Base-by-base conservation (phyloP, 2,113 vertebrate species). In the Rhea americana region DNA sequence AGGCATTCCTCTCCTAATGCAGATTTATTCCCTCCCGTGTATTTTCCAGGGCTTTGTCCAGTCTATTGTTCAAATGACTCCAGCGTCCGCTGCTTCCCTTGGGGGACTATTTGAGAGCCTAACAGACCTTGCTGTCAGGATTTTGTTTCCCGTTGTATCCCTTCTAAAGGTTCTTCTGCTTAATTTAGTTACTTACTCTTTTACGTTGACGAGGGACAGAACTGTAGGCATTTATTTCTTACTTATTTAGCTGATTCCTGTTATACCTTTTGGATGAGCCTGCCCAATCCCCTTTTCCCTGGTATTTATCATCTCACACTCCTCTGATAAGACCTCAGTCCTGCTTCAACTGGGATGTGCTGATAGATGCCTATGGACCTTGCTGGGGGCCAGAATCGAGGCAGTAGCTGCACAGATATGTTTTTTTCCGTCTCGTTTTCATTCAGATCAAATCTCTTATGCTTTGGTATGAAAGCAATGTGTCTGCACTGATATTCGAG, bases 21-120 rank as follows among this genome's bases (percentile, higher is more conserved):
- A 82, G 87, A 91, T 91, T 93, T 82, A 93, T 85, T 93, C 93
- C 77, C 95, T 93, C 53, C 90, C 82, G 74, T 89, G 17, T 48
- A 12, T 96, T 95, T 96, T 87, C 88, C 90, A 96, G 84, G 14
- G 2, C 85, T 80, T 87, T 41, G 59, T 95, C 81, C 75, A 94
- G 81, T 70, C 81, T 7, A 87, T 94, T 95, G 91, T 94, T 91
- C 70, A 89, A 58, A 92, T 94, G 93, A 95, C 83, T 95, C 94
- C 91, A 76, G 59, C 1, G 2, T 79, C 90, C 3, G 1, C 50
- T 62, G 66, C 88, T 82, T 91, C 85, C 94, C 95, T 95, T 68
- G 62, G 76, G 95, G 90, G 73, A 82, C 65, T n/a, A 43, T 79
- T 86, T 93, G 0, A 3, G 88, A 95, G 63, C 81, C 50, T 47